Evolutionary conservation across 2,888 invertebrate genomes (phyloP), one percentile per base, ranked within the genome.

Genomic region (Drosophila diplacantha): DNA sequence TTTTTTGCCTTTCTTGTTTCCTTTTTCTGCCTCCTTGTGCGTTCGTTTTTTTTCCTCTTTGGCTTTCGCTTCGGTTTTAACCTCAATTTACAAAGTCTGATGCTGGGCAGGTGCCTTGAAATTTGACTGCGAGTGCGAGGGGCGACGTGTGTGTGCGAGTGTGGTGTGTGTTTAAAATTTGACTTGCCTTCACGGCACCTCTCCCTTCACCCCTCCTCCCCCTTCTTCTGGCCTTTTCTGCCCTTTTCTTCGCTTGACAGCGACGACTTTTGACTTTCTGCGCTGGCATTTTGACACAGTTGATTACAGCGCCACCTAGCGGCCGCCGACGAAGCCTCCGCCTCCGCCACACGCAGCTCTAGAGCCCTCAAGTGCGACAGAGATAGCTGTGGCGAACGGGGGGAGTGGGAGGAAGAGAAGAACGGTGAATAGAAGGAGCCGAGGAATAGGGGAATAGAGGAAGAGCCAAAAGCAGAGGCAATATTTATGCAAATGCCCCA

Each of bases 231-330:
- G 35, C 59, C 43, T 57, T 58, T 74, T 74, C 60, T 55, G 70
- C 61, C 39, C 75, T 61, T 26, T 58, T 51, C 60, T 73, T 55
- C 61, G 55, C 69, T 77, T 74, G 74, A 75, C 71, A 69, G 44
- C 49, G 74, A 57, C 73, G 72, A 56, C 72, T 83, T 83, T 74
- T 81, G 75, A 81, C 76, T 76, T 78, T 78, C 76, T 66, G 54
- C 65, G 71, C 63, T 83, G 78, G 76, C 78, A 79, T 81, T 79
- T 79, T 79, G 77, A 77, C 77, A 77, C 77, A 77, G 77, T 83
- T 77, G 78, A 79, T 79, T 83, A 79, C 84, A 79, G 58, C 82
- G 82, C 80, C 78, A 81, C 80, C 78, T 79, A 79, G 69, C 82
- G 82, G 62, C 62, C 69, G 64, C 58, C 74, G 55, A 79, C 72